A percentile compares a stretch with the other conserved stretches of the same genome.
These are phyloP conservation scores for Argentina silus DNA, from an alignment of 2,797 vertebrate genomes.

Conservation along the genomic window DNA sequence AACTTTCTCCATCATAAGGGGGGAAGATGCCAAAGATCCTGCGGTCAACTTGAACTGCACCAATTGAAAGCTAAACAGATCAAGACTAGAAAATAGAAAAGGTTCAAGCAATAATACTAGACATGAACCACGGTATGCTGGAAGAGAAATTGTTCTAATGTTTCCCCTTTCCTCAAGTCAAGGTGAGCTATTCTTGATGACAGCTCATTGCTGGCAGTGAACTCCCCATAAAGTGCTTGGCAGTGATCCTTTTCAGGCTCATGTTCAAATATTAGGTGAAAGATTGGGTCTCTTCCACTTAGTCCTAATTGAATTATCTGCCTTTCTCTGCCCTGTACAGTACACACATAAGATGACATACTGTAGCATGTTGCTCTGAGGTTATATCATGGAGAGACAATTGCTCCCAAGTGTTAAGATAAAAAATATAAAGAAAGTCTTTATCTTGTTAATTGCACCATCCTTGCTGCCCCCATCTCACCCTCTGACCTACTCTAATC, in stretches of 20 bases:
- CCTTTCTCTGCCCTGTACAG: background rate
- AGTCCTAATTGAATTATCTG: background rate
- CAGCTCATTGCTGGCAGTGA: background rate
- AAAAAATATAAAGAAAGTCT: constrained; percentile 3
- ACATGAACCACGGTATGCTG: background rate
- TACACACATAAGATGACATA: background rate
- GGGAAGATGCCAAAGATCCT: background rate
- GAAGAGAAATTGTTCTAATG: background rate
- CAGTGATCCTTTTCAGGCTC: background rate
- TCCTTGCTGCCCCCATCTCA: constrained; percentile 3
- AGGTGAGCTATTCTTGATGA: background rate
- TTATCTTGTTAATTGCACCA: constrained; percentile 5
- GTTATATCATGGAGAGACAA: background rate
- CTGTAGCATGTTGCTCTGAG: no score
- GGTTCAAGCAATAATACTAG: background rate
- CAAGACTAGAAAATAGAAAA: background rate
- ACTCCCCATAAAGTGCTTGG: background rate
- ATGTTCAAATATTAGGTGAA: background rate
- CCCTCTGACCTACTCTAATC: constrained; percentile 29
- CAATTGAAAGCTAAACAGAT: background rate
- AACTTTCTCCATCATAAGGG: background rate
- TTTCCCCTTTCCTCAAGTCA: background rate
- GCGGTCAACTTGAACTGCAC: background rate
- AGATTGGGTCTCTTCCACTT: background rate
- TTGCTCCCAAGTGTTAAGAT: background rate